A percentile compares a stretch with the other conserved stretches of the same genome.
phyloP scores from a whole-genome alignment of 2,113 vertebrate species.

The Microtus montanus region DNA sequence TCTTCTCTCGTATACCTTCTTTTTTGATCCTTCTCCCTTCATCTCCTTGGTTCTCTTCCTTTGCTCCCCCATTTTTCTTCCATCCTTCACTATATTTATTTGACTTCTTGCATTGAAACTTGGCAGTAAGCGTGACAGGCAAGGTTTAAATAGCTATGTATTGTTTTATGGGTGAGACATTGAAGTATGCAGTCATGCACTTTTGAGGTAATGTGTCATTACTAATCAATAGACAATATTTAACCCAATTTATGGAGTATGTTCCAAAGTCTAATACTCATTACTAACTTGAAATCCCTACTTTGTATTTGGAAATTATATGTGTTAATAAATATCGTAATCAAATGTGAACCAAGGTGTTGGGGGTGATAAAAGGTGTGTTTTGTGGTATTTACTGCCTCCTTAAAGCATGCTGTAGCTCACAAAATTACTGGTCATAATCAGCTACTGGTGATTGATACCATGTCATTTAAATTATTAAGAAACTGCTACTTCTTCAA shows the following conservation, averaged over 20 bases:
- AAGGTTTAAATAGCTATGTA: not conserved
- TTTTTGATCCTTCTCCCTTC: not conserved
- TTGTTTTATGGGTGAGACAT: not conserved
- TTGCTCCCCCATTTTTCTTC: too few relatives aligned
- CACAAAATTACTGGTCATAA: not conserved
- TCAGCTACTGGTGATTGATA: not conserved
- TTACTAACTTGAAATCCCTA: not conserved
- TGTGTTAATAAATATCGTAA: slow-evolving; percentile 24
- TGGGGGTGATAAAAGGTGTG: not conserved
- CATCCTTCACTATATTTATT: not conserved
- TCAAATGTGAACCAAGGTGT: not conserved
- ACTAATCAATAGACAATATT: slow-evolving; percentile 4
- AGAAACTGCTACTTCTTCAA: not conserved
- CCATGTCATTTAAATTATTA: not conserved
- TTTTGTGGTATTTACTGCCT: slow-evolving; percentile 17
- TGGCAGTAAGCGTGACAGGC: not conserved
- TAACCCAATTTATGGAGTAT: not conserved
- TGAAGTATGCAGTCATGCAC: not conserved
- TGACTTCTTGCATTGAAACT: slow-evolving; percentile 10
- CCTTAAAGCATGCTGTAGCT: slow-evolving; percentile 1
- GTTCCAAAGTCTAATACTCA: not conserved
- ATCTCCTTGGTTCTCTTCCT: not conserved
- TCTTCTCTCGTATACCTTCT: not conserved
- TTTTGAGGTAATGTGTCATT: not conserved
- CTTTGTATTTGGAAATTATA: not conserved